phyloP scores from a whole-genome alignment of 2,888 invertebrate species.

The Cantharis flavilabris region DNA sequence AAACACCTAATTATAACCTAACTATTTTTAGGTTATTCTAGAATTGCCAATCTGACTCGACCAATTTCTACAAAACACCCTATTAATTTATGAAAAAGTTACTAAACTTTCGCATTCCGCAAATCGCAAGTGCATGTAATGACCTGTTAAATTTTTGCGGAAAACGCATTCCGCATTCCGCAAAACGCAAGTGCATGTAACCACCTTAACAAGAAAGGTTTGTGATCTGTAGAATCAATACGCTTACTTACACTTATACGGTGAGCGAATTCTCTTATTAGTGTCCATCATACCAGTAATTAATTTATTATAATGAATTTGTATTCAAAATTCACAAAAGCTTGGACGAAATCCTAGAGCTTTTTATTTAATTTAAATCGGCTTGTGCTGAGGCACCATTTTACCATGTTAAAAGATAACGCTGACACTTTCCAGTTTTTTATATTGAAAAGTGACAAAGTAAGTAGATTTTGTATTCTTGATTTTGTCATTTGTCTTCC shows the following conservation, averaged over 20 bases:
- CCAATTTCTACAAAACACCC: no score
- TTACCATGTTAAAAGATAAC: conserved; percentile 15
- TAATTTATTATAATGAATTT: not conserved
- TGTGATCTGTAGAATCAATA: conserved; percentile 43
- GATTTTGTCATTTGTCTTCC: not conserved
- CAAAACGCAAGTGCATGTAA: no score
- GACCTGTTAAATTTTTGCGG: no score
- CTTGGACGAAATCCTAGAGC: not conserved
- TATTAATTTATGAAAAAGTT: no score
- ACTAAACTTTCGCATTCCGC: no score
- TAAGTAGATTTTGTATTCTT: not conserved
- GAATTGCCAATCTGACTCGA: no score
- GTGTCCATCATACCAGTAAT: not conserved
- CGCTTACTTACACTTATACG: conserved; percentile 35
- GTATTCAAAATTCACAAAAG: not conserved
- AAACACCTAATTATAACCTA: no score
- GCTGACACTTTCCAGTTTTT: not conserved
- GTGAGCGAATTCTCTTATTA: conserved; percentile 6
- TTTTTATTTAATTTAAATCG: not conserved
- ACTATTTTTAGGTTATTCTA: no score
- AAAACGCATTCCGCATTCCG: no score
- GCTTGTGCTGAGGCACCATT: not conserved
- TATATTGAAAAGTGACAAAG: conserved; percentile 13
- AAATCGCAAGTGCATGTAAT: no score
- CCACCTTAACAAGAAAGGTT: conserved; percentile 34